A percentile compares a stretch with the other conserved stretches of the same genome.
Conservation (phyloP, 2,888 invertebrate genomes). For the Teleogryllus oceanicus region DNA sequence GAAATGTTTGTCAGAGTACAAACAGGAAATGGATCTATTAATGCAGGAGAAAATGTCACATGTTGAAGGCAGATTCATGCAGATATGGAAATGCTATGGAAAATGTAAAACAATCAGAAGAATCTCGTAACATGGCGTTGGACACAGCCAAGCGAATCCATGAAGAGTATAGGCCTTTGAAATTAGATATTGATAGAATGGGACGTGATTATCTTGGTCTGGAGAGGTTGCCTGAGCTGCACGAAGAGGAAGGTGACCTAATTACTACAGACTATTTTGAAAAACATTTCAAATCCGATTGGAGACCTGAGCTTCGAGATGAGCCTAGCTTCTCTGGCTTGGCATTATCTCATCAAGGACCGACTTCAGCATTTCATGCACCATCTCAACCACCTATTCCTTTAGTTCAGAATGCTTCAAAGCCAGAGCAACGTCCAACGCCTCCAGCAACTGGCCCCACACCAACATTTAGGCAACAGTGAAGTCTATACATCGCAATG, state of each 20-base stretch:
- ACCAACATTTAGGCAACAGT: constrained; percentile 74
- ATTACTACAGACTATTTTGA: constrained; percentile 69
- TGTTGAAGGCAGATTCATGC: constrained; percentile 95
- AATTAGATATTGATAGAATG: constrained; percentile 88
- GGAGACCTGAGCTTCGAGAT: constrained; percentile 49
- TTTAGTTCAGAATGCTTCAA: constrained; percentile 42
- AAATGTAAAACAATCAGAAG: constrained; percentile 94
- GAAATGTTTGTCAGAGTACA: constrained; percentile 88
- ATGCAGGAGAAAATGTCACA: constrained; percentile 99
- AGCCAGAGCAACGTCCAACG: constrained; percentile 44
- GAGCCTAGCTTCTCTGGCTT: constrained; percentile 40
- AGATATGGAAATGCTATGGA: constrained; percentile 98
- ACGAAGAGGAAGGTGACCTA: constrained; percentile 85
- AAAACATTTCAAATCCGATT: constrained; percentile 49
- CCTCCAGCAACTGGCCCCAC: constrained; percentile 47
- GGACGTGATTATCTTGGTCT: constrained; percentile 85
- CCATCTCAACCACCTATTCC: constrained; percentile 44
- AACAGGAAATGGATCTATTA: constrained; percentile 91
- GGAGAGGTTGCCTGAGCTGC: constrained; percentile 82
- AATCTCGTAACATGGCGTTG: constrained; percentile 80
- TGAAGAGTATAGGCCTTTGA: constrained; percentile 90
- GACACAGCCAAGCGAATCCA: constrained; percentile 85
- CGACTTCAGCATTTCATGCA: constrained; percentile 50
- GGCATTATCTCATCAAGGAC: constrained; percentile 45
- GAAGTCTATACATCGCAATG: constrained; percentile 97